Conservation (phyloP, 2,888 invertebrate genomes). For the Apamea monoglypha region DNA sequence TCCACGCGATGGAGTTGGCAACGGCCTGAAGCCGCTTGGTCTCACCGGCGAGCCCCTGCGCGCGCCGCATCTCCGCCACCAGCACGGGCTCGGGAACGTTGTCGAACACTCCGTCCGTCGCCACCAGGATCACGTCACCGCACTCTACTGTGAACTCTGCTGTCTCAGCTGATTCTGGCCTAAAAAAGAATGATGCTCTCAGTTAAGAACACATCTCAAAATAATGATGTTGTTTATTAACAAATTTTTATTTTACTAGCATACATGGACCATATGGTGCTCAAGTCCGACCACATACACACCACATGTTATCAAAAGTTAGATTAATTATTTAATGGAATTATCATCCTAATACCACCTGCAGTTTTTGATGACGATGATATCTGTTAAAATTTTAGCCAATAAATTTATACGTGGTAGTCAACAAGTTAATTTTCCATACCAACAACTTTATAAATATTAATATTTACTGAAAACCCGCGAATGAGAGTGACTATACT, state of each 20-base stretch:
- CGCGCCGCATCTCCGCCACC: conserved; percentile 95
- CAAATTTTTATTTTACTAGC: neutral
- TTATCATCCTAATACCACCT: neutral
- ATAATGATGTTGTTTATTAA: neutral
- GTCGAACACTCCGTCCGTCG: conserved; percentile 99
- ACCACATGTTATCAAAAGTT: neutral
- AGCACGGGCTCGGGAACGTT: conserved; percentile 98
- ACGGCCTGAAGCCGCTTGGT: conserved; percentile 95
- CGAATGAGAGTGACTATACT: neutral
- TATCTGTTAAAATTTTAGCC: no score
- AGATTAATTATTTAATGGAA: neutral
- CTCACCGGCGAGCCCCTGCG: conserved; percentile 87
- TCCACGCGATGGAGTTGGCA: conserved; percentile 98
- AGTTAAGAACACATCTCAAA: neutral
- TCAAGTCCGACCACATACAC: neutral
- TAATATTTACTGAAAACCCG: conserved; percentile 4
- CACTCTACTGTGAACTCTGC: conserved; percentile 96
- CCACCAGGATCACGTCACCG: conserved; percentile 98
- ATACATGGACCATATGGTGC: neutral
- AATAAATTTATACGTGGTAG: neutral
- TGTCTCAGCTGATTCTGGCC: conserved; percentile 97
- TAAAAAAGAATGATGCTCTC: conserved; percentile 71
- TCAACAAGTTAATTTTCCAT: conserved; percentile 21
- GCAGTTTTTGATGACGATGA: conserved; percentile 3
- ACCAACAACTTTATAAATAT: conserved; percentile 18